Conservation (phyloP, 1,140 invertebrate species). For the Triops longicaudatus region DNA sequence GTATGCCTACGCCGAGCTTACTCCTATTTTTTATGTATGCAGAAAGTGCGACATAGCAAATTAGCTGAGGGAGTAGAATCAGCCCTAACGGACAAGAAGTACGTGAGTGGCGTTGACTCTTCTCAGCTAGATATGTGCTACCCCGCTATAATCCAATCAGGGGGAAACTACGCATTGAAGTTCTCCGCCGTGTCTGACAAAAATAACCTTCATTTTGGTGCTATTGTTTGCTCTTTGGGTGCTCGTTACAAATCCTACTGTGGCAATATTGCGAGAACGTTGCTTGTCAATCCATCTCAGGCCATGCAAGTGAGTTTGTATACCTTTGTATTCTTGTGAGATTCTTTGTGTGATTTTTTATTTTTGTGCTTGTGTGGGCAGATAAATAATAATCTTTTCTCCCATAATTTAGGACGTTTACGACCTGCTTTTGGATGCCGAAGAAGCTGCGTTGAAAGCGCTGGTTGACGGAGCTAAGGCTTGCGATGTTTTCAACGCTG, state of each 20-base stretch:
- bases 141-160: conserved; percentile 96
- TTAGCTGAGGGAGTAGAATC: conserved; percentile 88
- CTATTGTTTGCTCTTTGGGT: conserved; percentile 91
- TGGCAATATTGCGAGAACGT: conserved; percentile 95
- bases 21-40: conserved; percentile 43
- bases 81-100: conserved; percentile 87
- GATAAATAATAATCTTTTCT: conserved; percentile 26
- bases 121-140: conserved; percentile 93
- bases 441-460: conserved; percentile 82
- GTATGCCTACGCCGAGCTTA: background rate
- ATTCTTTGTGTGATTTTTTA: too few relatives aligned
- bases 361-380: too few relatives aligned
- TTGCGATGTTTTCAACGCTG: conserved; percentile 80
- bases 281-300: conserved; percentile 88
- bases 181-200: conserved; percentile 90
- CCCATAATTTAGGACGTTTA: conserved; percentile 64
- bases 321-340: too few relatives aligned
- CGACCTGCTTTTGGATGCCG: conserved; percentile 81
- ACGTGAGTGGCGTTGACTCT: conserved; percentile 78
- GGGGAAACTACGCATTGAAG: conserved; percentile 92
- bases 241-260: conserved; percentile 95
- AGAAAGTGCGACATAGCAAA: conserved; percentile 87
- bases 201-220: conserved; percentile 88
- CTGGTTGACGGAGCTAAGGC: conserved; percentile 75
- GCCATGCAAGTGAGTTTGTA: conserved; percentile 51